A percentile compares a stretch with the other conserved stretches of the same genome.
Evolutionary conservation across 2,888 invertebrate genomes (phyloP).

Genomic region (Microchrysa polita): DNA sequence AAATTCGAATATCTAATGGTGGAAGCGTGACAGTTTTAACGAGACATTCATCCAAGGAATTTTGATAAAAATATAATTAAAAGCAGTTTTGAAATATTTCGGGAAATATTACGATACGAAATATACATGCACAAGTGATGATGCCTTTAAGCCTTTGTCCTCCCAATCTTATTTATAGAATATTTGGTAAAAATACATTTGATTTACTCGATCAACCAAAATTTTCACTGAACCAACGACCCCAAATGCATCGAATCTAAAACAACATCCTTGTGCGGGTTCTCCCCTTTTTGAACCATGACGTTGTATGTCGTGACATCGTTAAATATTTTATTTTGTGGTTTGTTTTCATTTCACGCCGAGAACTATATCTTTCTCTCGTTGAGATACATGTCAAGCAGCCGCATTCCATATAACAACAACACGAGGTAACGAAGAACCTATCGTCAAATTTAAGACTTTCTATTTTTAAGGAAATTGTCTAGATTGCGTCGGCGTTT

Average conservation of each 20-base stretch:
- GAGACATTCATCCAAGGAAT: too few relatives aligned
- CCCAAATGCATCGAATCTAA: not conserved
- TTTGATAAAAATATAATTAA: too few relatives aligned
- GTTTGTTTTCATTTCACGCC: conserved; percentile 31
- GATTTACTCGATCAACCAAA: conserved; percentile 12
- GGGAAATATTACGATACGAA: too few relatives aligned
- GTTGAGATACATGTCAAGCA: conserved; percentile 13
- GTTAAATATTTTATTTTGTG: conserved; percentile 16
- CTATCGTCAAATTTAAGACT: conserved; percentile 21
- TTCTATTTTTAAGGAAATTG: conserved; percentile 34
- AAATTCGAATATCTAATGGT: too few relatives aligned
- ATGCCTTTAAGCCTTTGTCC: too few relatives aligned
- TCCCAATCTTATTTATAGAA: not conserved
- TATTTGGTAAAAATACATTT: too few relatives aligned
- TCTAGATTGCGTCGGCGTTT: conserved; percentile 29
- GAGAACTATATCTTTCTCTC: conserved; percentile 1
- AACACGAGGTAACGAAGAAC: not conserved
- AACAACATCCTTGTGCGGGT: not conserved
- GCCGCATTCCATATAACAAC: conserved; percentile 1
- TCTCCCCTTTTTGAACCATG: conserved; percentile 8
- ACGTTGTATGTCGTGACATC: not conserved
- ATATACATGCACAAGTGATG: too few relatives aligned
- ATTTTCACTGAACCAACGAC: conserved; percentile 32
- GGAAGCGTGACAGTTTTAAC: too few relatives aligned
- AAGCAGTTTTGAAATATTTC: too few relatives aligned